Conservation (phyloP, 2,797 vertebrate genomes). For the Leptatherina wallacei region DNA sequence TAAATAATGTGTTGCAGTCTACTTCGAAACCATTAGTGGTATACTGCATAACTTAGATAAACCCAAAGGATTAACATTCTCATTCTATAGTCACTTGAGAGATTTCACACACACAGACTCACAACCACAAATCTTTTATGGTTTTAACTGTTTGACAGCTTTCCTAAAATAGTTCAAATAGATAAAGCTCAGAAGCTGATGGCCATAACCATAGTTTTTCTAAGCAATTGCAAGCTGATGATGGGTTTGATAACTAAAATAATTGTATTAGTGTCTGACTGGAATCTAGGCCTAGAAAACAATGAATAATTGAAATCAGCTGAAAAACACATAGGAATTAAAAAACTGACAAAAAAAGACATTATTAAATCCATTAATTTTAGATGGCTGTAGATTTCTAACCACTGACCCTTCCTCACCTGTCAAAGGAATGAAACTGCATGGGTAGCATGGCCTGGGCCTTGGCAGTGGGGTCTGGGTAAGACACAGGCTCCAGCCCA, state of each 20-base stretch:
- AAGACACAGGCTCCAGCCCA: constrained; percentile 88
- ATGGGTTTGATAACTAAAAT: too few species aligned
- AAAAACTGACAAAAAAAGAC: not conserved
- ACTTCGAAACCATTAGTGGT: constrained; percentile 65
- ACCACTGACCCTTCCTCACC: constrained; percentile 74
- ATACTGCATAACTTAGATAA: constrained; percentile 50
- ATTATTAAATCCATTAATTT: not conserved
- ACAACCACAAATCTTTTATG: not conserved
- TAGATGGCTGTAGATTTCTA: not conserved
- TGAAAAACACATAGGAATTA: not conserved
- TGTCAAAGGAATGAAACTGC: constrained; percentile 99
- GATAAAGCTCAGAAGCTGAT: not conserved
- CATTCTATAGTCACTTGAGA: constrained; percentile 12
- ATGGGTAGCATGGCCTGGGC: constrained; percentile 91
- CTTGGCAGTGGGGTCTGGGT: constrained; percentile 89
- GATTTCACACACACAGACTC: constrained; percentile 6
- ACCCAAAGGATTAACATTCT: constrained; percentile 60
- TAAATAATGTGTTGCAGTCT: constrained; percentile 60
- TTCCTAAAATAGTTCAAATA: not conserved
- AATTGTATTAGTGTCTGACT: too few species aligned
- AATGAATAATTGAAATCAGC: not conserved
- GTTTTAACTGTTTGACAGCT: not conserved
- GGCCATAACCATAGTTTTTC: not conserved
- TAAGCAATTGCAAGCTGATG: not conserved
- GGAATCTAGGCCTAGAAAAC: not conserved